Evolutionary conservation across 2,113 vertebrate genomes (phyloP).

Genomic region (Plotosus lineatus): DNA sequence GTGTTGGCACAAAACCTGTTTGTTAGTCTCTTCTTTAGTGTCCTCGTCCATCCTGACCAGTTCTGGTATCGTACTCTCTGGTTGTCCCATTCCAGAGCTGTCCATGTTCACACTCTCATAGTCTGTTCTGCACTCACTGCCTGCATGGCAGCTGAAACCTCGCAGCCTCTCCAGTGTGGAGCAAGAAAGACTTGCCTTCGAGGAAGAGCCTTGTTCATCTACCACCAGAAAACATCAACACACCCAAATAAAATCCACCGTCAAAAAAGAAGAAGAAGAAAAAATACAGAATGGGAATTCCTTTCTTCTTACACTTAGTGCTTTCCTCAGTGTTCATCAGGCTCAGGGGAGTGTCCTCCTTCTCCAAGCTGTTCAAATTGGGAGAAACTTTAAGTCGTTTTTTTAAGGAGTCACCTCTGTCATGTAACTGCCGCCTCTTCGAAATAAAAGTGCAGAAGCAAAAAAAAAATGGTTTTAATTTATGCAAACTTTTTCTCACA

Average conservation of each 20-base stretch:
- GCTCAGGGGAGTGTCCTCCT: slow-evolving; percentile 3
- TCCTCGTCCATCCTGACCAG: slow-evolving; percentile 47
- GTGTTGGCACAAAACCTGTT: slow-evolving; percentile 23
- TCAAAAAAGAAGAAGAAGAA: not conserved
- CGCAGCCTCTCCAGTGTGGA: slow-evolving; percentile 68
- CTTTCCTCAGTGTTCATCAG: not conserved
- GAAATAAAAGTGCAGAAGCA: not conserved
- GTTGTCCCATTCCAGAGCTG: not conserved
- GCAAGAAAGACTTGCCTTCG: slow-evolving; percentile 52
- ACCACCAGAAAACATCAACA: slow-evolving; percentile 1
- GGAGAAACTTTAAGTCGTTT: slow-evolving; percentile 64
- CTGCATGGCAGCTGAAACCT: slow-evolving; percentile 60
- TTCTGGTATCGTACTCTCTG: not conserved
- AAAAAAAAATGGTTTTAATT: not conserved
- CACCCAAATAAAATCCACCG: not conserved
- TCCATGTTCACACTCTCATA: slow-evolving; percentile 11
- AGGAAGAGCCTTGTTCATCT: slow-evolving; percentile 42
- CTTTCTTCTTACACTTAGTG: slow-evolving; percentile 52
- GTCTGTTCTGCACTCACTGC: slow-evolving; percentile 27
- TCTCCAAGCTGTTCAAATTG: slow-evolving; percentile 24
- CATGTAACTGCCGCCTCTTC: slow-evolving; percentile 49
- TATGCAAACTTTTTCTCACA: too few species aligned
- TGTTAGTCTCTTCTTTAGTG: slow-evolving; percentile 24
- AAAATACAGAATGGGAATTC: not conserved
- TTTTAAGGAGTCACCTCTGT: slow-evolving; percentile 40